Conservation (phyloP, 2,113 vertebrate genomes). For the Malurus elegans region DNA sequence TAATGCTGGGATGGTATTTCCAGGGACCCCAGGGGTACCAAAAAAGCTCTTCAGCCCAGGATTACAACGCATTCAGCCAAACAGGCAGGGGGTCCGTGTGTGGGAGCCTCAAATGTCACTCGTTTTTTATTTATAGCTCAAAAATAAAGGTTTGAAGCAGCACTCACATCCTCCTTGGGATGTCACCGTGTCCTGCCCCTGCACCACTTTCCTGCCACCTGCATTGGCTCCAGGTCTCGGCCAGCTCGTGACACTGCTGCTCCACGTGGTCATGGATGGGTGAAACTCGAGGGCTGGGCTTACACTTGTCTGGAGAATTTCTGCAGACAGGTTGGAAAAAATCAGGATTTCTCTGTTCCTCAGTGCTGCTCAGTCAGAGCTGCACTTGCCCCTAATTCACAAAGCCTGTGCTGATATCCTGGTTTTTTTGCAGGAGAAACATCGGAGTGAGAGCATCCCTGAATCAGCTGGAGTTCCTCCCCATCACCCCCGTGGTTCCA, state of each 20-base stretch:
- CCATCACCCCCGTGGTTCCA: rapidly evolving
- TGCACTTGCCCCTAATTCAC: background rate
- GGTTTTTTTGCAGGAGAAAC: background rate
- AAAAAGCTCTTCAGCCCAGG: background rate
- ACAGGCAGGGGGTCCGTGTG: background rate
- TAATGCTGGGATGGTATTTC: background rate
- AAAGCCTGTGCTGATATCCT: background rate
- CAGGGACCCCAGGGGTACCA: background rate
- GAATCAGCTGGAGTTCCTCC: background rate
- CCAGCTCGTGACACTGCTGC: background rate
- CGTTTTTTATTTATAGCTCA: background rate
- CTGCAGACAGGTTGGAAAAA: background rate
- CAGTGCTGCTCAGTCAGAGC: background rate
- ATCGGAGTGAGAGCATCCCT: background rate
- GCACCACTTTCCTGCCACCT: background rate
- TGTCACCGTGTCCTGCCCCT: background rate
- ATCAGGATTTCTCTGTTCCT: background rate
- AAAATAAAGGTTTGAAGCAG: rapidly evolving
- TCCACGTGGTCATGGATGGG: rapidly evolving
- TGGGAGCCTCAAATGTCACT: background rate
- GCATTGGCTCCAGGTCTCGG: background rate
- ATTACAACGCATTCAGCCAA: rapidly evolving
- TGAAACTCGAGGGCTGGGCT: background rate
- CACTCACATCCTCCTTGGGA: background rate
- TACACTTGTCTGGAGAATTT: background rate